Base-by-base conservation (phyloP, 2,888 invertebrate species). In the Amiota mariae region DNA sequence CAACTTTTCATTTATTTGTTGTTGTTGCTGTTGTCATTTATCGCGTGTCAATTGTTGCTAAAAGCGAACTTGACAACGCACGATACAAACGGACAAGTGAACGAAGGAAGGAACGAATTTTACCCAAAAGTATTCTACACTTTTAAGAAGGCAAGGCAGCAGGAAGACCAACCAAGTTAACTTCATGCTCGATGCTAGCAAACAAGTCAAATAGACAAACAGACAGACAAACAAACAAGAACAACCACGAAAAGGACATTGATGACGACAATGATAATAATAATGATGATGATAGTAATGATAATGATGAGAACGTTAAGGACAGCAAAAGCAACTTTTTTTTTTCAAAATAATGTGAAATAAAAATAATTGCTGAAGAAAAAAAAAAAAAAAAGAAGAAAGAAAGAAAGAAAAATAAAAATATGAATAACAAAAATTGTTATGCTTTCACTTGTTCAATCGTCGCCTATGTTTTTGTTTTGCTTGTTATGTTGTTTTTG, bases 41-140 rank as follows among this genome's bases (percentile, higher is more conserved):
- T 87, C 87, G 87, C 87, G 88, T 87, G 88, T 87, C 88, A 87
- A 88, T 87, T 85, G 82, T 79, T 86, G 76, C 76, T 76, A 77
- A 81, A 78, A 77, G 77, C 75, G 74, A 80, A 81, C 79, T 63
- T 36, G 49, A 68, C 67, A 57, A 59, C 63, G 54, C 46, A 48
- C 18, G n/a, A n/a, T 12, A n/a, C 36, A 36, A 36, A 36, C 36
- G 36, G 2, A 36, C 36, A 36, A 36, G 36, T 36, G 36, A 36
- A 6, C 6, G 36, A 36, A 4, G 36, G 36, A 36, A 36, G 36
- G 36, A 36, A 6, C 0, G 8, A 36, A 36, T 36, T 36, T 36
- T 36, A 54, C 67, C 36, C 24, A 48, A 51, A 68, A 68, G 49
- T 54, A 68, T 68, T 20, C 49, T 48, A 66, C 66, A 20, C 20